Evolutionary conservation across 2,113 vertebrate species (phyloP).

Genomic region (Cepphus grylle): DNA sequence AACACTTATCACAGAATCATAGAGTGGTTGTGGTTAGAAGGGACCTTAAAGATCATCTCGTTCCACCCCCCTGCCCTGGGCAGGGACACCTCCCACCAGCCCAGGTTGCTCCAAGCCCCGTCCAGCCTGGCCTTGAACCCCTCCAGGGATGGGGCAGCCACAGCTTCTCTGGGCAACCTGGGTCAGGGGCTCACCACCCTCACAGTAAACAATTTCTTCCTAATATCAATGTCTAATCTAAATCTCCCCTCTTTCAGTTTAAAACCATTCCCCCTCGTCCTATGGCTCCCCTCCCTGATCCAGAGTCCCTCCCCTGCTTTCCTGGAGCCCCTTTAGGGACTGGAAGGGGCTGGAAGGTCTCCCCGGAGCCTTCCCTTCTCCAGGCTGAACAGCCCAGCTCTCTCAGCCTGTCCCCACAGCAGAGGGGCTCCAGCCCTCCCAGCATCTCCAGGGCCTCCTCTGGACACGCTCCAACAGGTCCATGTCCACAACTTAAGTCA

Average conservation of each 20-base stretch:
- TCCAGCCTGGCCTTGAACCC: not conserved
- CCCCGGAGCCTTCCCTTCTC: not conserved
- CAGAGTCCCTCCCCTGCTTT: too few relatives aligned
- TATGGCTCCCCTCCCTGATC: too few relatives aligned
- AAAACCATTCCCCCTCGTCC: not conserved
- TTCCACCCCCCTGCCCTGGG: not conserved
- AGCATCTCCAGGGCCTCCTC: not conserved
- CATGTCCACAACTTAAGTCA: not conserved
- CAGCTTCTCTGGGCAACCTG: not conserved
- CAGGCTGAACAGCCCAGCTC: not conserved
- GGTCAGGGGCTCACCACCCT: not conserved
- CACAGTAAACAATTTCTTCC: not conserved
- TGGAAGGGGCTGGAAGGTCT: not conserved
- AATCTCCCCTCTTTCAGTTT: not conserved
- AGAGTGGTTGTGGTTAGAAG: not conserved
- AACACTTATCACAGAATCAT: not conserved
- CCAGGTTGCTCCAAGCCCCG: not conserved
- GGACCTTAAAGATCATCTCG: not conserved
- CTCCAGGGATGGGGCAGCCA: not conserved
- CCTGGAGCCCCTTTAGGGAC: not conserved
- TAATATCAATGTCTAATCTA: not conserved
- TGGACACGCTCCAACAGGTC: not conserved
- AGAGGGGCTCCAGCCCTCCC: not conserved
- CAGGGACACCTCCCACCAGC: not conserved
- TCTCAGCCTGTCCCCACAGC: not conserved